phyloP scores from a whole-genome alignment of 1,140 invertebrate species.

The Diachasma alloeum region DNA sequence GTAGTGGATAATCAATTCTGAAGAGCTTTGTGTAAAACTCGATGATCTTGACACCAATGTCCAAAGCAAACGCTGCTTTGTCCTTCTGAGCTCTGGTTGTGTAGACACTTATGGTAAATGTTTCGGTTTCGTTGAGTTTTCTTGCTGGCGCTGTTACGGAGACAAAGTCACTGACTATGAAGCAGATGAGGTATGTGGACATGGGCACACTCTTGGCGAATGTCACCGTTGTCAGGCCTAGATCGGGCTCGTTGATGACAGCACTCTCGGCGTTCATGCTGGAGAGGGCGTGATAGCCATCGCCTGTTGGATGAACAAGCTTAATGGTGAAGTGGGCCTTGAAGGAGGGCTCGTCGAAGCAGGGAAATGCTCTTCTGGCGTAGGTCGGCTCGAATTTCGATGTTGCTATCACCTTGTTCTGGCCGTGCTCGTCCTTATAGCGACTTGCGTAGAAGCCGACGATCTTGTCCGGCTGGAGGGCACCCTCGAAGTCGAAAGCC shows the following conservation, averaged over 20 bases:
- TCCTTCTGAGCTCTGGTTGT: conserved; percentile 77
- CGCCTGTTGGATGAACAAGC: conserved; percentile 72
- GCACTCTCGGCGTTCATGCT: conserved; percentile 74
- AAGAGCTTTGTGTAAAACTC: conserved; percentile 91
- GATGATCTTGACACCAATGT: conserved; percentile 79
- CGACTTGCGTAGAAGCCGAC: conserved; percentile 83
- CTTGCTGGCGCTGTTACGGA: conserved; percentile 67
- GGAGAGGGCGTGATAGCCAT: conserved; percentile 77
- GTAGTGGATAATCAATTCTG: conserved; percentile 83
- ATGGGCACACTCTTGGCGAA: conserved; percentile 86
- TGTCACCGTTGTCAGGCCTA: conserved; percentile 65
- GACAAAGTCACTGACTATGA: conserved; percentile 90
- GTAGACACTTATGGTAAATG: conserved; percentile 76
- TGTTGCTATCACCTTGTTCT: conserved; percentile 79
- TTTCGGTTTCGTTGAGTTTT: conserved; percentile 59
- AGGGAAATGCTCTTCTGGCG: conserved; percentile 90
- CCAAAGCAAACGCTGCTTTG: conserved; percentile 82
- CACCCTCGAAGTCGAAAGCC: conserved; percentile 74
- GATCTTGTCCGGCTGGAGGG: conserved; percentile 71
- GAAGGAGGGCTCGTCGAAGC: conserved; percentile 94
- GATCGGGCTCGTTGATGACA: conserved; percentile 51
- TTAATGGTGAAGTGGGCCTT: conserved; percentile 88
- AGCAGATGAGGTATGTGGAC: conserved; percentile 92
- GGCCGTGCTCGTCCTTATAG: conserved; percentile 71
- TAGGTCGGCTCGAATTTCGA: conserved; percentile 95